Conservation (phyloP, 2,888 invertebrate genomes). For the Anodontia alba region DNA sequence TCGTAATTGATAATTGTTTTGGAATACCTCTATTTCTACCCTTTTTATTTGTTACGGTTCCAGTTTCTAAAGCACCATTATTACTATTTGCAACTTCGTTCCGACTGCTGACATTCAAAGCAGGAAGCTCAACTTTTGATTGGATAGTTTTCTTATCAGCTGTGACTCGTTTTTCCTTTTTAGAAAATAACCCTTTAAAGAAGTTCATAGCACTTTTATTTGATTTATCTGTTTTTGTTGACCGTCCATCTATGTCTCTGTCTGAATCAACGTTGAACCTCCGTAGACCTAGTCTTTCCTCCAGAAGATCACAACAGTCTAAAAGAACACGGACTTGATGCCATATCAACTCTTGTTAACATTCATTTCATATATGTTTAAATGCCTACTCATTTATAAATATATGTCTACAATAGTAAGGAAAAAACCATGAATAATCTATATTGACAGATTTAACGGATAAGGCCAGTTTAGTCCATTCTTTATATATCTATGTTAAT, state of each 20-base stretch:
- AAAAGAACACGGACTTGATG: background rate
- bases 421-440: too few species aligned
- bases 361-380: background rate
- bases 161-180: background rate
- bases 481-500: too few species aligned
- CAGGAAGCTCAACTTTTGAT: background rate
- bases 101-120: background rate
- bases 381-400: too few species aligned
- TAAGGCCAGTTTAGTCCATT: too few species aligned
- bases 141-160: background rate
- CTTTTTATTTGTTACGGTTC: background rate
- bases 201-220: conserved; percentile 22
- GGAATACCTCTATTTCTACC: background rate
- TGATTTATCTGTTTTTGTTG: background rate
- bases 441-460: too few species aligned
- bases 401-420: too few species aligned
- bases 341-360: too few species aligned
- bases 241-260: background rate
- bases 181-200: conserved; percentile 30
- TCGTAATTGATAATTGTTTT: background rate
- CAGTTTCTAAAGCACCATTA: background rate
- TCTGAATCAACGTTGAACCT: background rate
- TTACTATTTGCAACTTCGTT: background rate
- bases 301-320: conserved; percentile 32
- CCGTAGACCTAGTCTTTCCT: conserved; percentile 15